Conservation (phyloP, 2,113 vertebrate genomes). For the Eulemur rufifrons region DNA sequence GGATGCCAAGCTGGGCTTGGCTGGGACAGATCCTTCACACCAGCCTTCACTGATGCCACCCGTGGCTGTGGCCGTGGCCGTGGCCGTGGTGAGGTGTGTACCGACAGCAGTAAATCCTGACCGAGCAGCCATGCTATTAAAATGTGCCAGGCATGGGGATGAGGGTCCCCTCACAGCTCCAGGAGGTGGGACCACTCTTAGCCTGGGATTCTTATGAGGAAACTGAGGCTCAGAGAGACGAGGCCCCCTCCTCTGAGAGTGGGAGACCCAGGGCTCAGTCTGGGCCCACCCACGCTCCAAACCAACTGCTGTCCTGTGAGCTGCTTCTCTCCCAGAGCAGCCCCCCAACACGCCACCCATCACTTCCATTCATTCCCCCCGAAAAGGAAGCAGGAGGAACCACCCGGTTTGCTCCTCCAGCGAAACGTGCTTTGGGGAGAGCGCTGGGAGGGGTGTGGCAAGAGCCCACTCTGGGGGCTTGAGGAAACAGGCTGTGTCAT, state of each 20-base stretch:
- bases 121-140: fast-evolving
- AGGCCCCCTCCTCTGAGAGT: fast-evolving
- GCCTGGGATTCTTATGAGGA: not conserved
- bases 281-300: fast-evolving
- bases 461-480: fast-evolving
- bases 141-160: fast-evolving
- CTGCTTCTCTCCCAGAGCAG: not conserved
- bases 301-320: not conserved
- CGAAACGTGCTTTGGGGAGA: not conserved
- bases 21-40: not conserved
- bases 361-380: fast-evolving
- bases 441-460: fast-evolving
- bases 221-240: not conserved
- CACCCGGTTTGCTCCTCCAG: not conserved
- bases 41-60: fast-evolving
- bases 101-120: fast-evolving
- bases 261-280: no score
- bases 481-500: fast-evolving
- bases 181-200: not conserved
- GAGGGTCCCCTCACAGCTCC: no score
- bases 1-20: not conserved
- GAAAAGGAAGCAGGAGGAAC: not conserved
- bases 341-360: fast-evolving
- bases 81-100: fast-evolving
- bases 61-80: no score